Base-by-base conservation (phyloP, 2,888 invertebrate genomes). In the Leptinotarsa peninsularis region DNA sequence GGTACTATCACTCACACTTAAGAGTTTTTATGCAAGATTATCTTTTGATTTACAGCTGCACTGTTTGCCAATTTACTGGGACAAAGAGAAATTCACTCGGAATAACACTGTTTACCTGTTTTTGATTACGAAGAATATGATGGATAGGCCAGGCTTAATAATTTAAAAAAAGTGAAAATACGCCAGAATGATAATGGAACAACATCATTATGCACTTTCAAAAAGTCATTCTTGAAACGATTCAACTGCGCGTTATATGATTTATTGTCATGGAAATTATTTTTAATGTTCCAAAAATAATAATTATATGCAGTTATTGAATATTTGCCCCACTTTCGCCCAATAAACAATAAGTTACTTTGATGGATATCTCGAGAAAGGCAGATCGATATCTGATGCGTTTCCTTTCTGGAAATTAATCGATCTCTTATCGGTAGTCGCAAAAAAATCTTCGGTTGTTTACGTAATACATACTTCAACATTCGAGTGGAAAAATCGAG, bases 281-380 rank as follows among this genome's bases (percentile, higher is more conserved):
- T 70, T 70, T 68, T 73, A 73, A 73, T 68, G 63, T 56, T 33
- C 71, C 49, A 73, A 76, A 58, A 50, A 54, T 72, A 71, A 66
- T 69, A 69, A 73, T 72, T 67, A 75, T 75, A 18, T 27, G 27
- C 66, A 27, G 63, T 52, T 66, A 63, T 73, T 69, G 63, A 52
- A 73, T 52, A 60, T 54, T 72, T 27, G 60, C 27, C 60, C 49
- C 52, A 63, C 66, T 72, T 66, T 66, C 72, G 50, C 54, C 60
- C 67, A 60, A 73, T 73, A 67, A 76, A 76, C 67, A 73, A 73
- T 71, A 75, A 63, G 60, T 52, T 71, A 23, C 71, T 67, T 73
- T 77, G 79, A 81, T 79, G 72, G 69, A 75, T 79, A 75, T 72
- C 75, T 73, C 73, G 77, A 78, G 81, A 80, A 80, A 80, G 76